Conservation (phyloP, 2,888 invertebrate species). For the Polyommatus icarus region DNA sequence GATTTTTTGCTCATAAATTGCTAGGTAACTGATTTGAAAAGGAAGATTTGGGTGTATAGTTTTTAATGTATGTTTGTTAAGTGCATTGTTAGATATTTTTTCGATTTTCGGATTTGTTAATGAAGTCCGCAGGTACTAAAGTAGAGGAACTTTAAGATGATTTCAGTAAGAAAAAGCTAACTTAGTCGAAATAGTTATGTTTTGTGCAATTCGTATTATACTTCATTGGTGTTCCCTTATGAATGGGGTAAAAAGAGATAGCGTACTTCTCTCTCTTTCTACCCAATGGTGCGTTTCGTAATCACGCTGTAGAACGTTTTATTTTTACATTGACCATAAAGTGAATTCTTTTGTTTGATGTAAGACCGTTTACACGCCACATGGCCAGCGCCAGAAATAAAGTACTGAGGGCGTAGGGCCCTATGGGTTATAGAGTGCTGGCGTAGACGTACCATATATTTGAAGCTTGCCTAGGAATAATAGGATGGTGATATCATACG, state of each 20-base stretch:
- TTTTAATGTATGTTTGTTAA: not conserved
- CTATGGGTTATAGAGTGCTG: slow-evolving; percentile 29
- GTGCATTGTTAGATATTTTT: not conserved
- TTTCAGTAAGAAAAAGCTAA: too few species aligned
- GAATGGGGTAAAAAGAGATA: not conserved
- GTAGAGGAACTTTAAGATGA: too few species aligned
- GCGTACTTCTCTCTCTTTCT: not conserved
- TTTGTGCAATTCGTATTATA: not conserved
- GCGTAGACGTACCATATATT: not conserved
- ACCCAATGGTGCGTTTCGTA: slow-evolving; percentile 23
- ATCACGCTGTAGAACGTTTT: slow-evolving; percentile 57
- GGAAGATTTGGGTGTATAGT: not conserved
- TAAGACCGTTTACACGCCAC: slow-evolving; percentile 59
- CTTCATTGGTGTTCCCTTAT: not conserved
- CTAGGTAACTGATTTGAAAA: not conserved
- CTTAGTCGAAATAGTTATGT: not conserved
- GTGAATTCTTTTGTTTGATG: slow-evolving; percentile 74
- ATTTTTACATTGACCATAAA: slow-evolving; percentile 68
- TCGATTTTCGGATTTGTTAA: too few species aligned
- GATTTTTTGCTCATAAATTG: not conserved
- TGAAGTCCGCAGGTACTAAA: too few species aligned
- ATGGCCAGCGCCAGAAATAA: slow-evolving; percentile 66
- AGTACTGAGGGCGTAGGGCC: slow-evolving; percentile 27
- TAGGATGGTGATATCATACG: too few species aligned
- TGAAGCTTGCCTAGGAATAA: not conserved